Conservation (phyloP, 2,797 vertebrate genomes). For the Mycteria americana region DNA sequence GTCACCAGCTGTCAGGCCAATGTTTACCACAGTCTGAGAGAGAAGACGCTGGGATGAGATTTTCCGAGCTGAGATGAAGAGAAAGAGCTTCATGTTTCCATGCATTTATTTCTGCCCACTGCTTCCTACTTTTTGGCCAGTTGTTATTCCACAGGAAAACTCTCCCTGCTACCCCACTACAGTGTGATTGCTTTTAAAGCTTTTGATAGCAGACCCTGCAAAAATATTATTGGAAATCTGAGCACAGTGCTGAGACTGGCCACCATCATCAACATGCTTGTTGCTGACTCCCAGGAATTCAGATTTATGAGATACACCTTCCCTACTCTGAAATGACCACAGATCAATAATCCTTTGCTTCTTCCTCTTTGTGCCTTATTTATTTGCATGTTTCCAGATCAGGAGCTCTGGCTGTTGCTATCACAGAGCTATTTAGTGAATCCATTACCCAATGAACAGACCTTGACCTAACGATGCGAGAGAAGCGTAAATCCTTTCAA, state of each 20-base stretch:
- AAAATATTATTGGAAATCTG: not conserved
- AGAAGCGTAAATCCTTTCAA: not conserved
- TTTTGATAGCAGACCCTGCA: not conserved
- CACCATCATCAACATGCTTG: not conserved
- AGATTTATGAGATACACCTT: not conserved
- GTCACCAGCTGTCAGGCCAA: not conserved
- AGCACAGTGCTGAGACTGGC: not conserved
- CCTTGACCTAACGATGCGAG: accelerated
- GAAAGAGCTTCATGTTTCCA: not conserved
- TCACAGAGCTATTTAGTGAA: not conserved
- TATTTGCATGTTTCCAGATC: not conserved
- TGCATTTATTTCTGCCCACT: not conserved
- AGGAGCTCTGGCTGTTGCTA: not conserved
- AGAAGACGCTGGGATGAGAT: not conserved
- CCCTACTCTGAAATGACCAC: not conserved
- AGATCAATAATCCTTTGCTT: not conserved
- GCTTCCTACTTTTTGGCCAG: not conserved
- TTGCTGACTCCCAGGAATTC: not conserved
- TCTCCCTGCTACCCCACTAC: not conserved
- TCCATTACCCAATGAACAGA: not conserved
- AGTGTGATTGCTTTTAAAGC: not conserved
- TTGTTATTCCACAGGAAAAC: not conserved
- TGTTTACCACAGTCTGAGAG: conserved; percentile 23
- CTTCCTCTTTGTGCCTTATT: not conserved
- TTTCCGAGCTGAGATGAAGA: conserved; percentile 43